Base-by-base conservation (phyloP, 2,113 vertebrate genomes). In the Sitta europaea region DNA sequence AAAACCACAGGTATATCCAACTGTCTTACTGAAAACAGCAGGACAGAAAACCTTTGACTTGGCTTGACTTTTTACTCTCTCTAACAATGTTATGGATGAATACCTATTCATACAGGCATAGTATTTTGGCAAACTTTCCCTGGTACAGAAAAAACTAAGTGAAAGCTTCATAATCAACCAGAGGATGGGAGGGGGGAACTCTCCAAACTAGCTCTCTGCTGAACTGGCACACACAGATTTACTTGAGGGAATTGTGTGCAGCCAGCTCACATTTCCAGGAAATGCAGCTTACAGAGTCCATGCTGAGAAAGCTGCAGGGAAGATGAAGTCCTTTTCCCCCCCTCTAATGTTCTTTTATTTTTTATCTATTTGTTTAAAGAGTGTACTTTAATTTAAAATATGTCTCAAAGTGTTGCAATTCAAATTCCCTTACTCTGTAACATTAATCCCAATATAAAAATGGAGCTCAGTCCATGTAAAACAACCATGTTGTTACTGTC, bases 141-240 rank as follows among this genome's bases (percentile, higher is more conserved):
- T 53, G 31, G 8, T 71, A 67, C 22, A 77, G 16, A 24, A 78
- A 62, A 79, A 82, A 51, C 15, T 9, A 74, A 65, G 24, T 21
- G 33, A 82, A 63, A 79, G 74, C 28, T 68, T 76, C 28, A 24
- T 21, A 24, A 86, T 4, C 31, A 81, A 21, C 6, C 15, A n/a
- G 0, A 6, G 59, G 14, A 48, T 1, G 2, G 50, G 12, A n/a
- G 0, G 1, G 86, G 23, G 18, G 11, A 88, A 47, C 10, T 54
- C 85, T 70, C 59, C 53, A 77, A 29, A 55, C 6, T 71, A 95
- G 59, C 75, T 58, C 18, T 9, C 22, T n/a, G 18, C 31, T 7
- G 22, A 84, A 45, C 55, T 55, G 42, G 43, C 63, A 76, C 54
- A 63, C 40, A 42, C 2, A 6, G 29, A 9, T n/a, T 53, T 63